Conservation (phyloP, 2,113 vertebrate species). For the human region DNA sequence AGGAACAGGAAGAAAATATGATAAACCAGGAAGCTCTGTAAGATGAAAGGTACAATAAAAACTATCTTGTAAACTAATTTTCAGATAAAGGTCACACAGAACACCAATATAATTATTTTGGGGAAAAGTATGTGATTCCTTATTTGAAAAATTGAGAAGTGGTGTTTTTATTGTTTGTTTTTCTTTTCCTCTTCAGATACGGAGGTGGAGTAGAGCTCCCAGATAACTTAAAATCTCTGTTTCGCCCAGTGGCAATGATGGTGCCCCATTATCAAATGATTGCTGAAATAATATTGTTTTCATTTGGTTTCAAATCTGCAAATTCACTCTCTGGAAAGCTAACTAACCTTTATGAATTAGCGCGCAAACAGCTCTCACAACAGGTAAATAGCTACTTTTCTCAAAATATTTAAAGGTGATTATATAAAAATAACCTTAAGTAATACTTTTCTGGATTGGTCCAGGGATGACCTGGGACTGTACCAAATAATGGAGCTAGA, state of each 20-base stretch:
- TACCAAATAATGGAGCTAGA: background rate
- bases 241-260: conserved; percentile 83
- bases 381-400: conserved; percentile 75
- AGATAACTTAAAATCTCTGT: conserved; percentile 81
- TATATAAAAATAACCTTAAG: background rate
- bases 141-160: background rate
- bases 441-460: background rate
- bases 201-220: conserved; percentile 81
- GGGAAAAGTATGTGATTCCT: background rate
- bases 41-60: background rate
- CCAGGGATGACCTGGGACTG: background rate
- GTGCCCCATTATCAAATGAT: conserved; percentile 80
- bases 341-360: conserved; percentile 76
- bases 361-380: conserved; percentile 79
- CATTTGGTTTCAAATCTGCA: conserved; percentile 81
- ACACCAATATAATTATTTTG: background rate
- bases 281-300: conserved; percentile 80
- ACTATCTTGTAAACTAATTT: background rate
- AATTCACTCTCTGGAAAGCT: conserved; percentile 80
- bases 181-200: conserved; percentile 67
- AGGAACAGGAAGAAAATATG: background rate
- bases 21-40: background rate
- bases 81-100: background rate
- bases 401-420: background rate
- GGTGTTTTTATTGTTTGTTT: conserved; percentile 10